A percentile compares a stretch with the other conserved stretches of the same genome.
Conservation (phyloP, 2,888 invertebrate species). For the Nomada ruficornis region DNA sequence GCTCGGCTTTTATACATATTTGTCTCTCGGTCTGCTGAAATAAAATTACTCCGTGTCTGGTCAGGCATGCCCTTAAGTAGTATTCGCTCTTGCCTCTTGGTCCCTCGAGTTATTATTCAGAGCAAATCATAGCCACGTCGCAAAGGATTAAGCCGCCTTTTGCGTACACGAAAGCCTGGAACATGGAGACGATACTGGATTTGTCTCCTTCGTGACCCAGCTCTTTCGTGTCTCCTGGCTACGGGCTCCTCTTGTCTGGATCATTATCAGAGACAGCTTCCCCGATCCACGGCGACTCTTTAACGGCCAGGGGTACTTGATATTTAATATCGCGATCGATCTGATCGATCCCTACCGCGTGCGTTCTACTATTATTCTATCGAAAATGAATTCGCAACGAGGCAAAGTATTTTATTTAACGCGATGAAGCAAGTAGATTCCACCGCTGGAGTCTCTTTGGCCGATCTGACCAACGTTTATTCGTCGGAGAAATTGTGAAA, state of each 20-base stretch:
- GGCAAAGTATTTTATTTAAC: not conserved
- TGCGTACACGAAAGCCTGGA: conserved; percentile 72
- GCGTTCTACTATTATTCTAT: no score
- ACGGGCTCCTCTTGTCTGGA: conserved; percentile 42
- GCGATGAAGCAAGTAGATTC: not conserved
- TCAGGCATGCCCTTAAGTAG: no score
- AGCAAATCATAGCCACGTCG: conserved; percentile 78
- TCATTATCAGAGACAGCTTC: conserved; percentile 35
- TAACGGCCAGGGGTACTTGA: not conserved
- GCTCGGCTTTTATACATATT: conserved; percentile 8
- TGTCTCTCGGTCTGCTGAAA: conserved; percentile 12
- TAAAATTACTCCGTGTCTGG: no score
- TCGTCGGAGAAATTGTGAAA: conserved; percentile 47
- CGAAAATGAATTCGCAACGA: no score
- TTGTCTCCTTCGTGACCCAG: conserved; percentile 57
- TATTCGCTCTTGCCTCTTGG: not conserved
- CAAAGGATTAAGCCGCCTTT: conserved; percentile 75
- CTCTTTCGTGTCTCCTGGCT: conserved; percentile 66
- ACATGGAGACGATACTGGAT: conserved; percentile 66
- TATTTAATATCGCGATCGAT: not conserved
- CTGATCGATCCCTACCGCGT: no score
- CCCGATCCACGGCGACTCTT: conserved; percentile 20
- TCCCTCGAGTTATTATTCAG: conserved; percentile 83
- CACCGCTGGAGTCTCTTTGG: conserved; percentile 14
- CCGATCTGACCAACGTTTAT: conserved; percentile 50